Evolutionary conservation across 1,140 invertebrate genomes (phyloP).

Genomic region (Micrasema minimum): DNA sequence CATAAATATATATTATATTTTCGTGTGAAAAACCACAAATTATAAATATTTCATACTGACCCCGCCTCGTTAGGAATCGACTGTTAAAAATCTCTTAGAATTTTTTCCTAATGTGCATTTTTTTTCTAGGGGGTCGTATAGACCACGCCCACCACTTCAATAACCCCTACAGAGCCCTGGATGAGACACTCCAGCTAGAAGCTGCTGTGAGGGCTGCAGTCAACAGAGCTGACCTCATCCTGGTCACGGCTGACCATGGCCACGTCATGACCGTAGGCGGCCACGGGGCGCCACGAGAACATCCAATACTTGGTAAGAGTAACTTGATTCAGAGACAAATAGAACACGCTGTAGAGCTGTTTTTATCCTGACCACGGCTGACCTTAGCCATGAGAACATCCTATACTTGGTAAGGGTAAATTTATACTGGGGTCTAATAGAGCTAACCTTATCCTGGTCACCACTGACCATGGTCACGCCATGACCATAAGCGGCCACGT

Average conservation of each 20-base stretch:
- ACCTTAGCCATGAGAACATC: slow-evolving; percentile 69
- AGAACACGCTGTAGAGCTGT: too few relatives aligned
- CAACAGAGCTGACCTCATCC: slow-evolving; percentile 71
- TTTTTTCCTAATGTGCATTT: too few relatives aligned
- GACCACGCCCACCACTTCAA: slow-evolving; percentile 81
- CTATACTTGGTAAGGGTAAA: slow-evolving; percentile 73
- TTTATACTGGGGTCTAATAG: too few relatives aligned
- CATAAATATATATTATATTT: too few relatives aligned
- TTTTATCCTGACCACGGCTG: too few relatives aligned
- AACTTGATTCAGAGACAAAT: too few relatives aligned
- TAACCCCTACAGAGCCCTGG: slow-evolving; percentile 74
- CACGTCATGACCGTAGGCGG: slow-evolving; percentile 78
- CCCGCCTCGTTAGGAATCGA: too few relatives aligned
- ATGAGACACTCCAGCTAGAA: slow-evolving; percentile 76
- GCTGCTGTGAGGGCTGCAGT: slow-evolving; percentile 72
- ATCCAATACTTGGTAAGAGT: slow-evolving; percentile 74
- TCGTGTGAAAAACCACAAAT: too few relatives aligned
- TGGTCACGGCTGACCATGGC: slow-evolving; percentile 79
- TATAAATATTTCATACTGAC: too few relatives aligned
- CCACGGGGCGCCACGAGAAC: slow-evolving; percentile 72
- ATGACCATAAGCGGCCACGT: too few relatives aligned
- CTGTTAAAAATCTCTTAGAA: too few relatives aligned
- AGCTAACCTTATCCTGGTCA: too few relatives aligned
- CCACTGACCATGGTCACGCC: slow-evolving; percentile 58
- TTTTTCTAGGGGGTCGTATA: slow-evolving; percentile 72